Conservation (phyloP, 2,797 vertebrate genomes). For the Gephyroberyx darwinii region DNA sequence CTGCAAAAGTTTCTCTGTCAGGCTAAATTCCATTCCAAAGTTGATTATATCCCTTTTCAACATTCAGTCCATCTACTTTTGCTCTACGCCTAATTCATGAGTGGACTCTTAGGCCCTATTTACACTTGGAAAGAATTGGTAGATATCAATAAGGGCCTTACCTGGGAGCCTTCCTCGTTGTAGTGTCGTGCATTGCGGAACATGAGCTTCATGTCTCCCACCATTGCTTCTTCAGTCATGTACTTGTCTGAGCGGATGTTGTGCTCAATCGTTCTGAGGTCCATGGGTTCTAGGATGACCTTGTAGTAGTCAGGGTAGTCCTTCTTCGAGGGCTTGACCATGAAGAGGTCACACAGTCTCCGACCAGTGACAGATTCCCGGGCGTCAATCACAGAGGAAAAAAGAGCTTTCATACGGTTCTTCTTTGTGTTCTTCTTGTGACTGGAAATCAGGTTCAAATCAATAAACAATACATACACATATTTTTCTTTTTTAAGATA, state of each 20-base stretch:
- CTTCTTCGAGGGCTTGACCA: constrained; percentile 98
- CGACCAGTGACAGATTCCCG: constrained; percentile 89
- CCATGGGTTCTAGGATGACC: constrained; percentile 98
- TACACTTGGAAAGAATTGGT: not conserved
- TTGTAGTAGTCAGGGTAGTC: constrained; percentile 99
- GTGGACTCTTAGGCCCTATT: not conserved
- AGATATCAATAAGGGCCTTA: constrained; percentile 56
- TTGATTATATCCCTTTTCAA: not conserved
- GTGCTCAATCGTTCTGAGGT: constrained; percentile 95
- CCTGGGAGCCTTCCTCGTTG: constrained; percentile 98
- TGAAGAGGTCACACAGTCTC: constrained; percentile 95
- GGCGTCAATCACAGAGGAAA: constrained; percentile 89
- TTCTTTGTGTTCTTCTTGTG: constrained; percentile 98
- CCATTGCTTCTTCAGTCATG: constrained; percentile 89
- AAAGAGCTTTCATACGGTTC: constrained; percentile 94
- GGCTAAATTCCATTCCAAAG: not conserved
- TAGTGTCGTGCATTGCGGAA: constrained; percentile 98
- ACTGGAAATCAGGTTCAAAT: constrained; percentile 54
- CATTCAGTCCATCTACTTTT: not conserved
- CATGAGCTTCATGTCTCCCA: constrained; percentile 97
- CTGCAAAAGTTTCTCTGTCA: not conserved
- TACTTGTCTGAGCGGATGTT: constrained; percentile 97
- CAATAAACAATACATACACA: not conserved
- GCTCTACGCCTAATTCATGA: not conserved
- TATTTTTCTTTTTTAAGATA: not conserved